phyloP scores from a whole-genome alignment of 2,113 vertebrate species.

The Rhegmatorhina hoffmannsi region DNA sequence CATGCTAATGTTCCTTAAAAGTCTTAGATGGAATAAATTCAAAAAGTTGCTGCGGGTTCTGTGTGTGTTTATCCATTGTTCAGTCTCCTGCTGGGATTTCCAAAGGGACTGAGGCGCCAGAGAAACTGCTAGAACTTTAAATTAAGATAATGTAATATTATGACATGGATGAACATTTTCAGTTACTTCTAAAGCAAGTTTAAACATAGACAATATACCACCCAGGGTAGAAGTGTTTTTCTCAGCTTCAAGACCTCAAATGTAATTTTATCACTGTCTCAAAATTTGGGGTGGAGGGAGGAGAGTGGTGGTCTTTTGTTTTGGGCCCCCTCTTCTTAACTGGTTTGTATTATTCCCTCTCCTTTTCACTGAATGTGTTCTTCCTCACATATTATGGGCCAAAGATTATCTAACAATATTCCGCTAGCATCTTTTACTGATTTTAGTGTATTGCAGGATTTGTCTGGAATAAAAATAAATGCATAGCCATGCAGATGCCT shows the following conservation, averaged over 20 bases:
- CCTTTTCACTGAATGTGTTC: not conserved
- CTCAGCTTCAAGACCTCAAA: not conserved
- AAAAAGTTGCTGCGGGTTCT: not conserved
- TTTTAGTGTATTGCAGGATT: not conserved
- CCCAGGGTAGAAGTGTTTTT: not conserved
- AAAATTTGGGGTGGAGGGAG: not conserved
- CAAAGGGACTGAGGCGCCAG: fast-evolving
- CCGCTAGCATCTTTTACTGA: not conserved
- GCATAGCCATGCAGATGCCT: not conserved
- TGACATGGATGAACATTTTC: not conserved
- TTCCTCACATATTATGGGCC: not conserved
- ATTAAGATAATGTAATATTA: not conserved
- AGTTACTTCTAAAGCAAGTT: not conserved
- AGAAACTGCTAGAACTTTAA: not conserved
- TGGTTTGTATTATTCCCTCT: not conserved
- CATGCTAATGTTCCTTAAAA: not conserved
- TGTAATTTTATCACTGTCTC: not conserved
- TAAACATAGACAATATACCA: not conserved
- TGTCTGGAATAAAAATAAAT: not conserved
- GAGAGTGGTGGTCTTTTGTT: not conserved
- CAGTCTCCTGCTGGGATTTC: not conserved
- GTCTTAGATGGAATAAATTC: not conserved
- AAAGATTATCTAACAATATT: not conserved
- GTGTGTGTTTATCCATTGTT: not conserved
- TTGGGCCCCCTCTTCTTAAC: fast-evolving